These are phyloP conservation scores for Dolomedes plantarius DNA, from an alignment of 2,888 invertebrate genomes.

Conservation along the genomic window DNA sequence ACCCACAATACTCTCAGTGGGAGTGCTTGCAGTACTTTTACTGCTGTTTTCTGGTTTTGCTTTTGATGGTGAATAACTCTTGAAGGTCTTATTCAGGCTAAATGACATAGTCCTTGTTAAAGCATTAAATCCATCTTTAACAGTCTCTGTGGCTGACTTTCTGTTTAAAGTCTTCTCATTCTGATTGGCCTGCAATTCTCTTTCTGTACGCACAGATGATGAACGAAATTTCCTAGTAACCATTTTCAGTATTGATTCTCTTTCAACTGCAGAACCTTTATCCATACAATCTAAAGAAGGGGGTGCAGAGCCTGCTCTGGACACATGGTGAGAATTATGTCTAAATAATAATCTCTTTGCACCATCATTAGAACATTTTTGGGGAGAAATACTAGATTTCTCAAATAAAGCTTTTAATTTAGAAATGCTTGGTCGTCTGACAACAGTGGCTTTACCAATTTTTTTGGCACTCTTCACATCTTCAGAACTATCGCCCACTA, in stretches of 20 bases:
- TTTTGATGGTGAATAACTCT: conserved; percentile 39
- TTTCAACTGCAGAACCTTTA: conserved; percentile 42
- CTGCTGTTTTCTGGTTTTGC: neutral
- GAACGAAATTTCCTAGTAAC: conserved; percentile 65
- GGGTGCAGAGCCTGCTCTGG: conserved; percentile 61
- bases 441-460: conserved; percentile 73
- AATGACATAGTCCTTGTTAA: conserved; percentile 55
- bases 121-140: conserved; percentile 39
- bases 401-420: conserved; percentile 73
- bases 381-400: conserved; percentile 55
- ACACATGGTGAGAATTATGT: conserved; percentile 61
- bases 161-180: conserved; percentile 15
- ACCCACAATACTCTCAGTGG: neutral
- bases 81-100: conserved; percentile 50
- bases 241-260: conserved; percentile 54
- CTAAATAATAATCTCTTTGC: conserved; percentile 49
- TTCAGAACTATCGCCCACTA: neutral
- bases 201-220: conserved; percentile 49
- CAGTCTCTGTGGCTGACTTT: conserved; percentile 19
- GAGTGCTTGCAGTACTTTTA: neutral
- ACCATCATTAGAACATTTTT: conserved; percentile 27
- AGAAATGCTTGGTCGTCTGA: conserved; percentile 73
- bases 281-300: conserved; percentile 60
- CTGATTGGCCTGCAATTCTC: conserved; percentile 36
- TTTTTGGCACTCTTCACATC: conserved; percentile 38